phyloP scores from a whole-genome alignment of 2,888 invertebrate genomes.

The Drosophila ustulata region DNA sequence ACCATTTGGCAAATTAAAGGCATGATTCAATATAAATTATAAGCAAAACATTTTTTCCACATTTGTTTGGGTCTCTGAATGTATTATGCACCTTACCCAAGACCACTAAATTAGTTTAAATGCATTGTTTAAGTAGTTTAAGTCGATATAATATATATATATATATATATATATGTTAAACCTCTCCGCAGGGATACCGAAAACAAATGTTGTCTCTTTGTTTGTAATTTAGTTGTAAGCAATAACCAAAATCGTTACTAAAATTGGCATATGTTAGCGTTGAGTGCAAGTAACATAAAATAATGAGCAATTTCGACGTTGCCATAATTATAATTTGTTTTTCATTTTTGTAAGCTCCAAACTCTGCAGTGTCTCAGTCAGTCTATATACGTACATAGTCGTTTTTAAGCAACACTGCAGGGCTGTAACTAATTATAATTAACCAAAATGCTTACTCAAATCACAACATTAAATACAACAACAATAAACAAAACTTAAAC shows the following conservation, averaged over 20 bases:
- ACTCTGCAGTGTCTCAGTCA: constrained; percentile 7
- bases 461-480: constrained; percentile 12
- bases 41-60: not conserved
- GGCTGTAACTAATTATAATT: constrained; percentile 39
- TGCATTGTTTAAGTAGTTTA: constrained; percentile 27
- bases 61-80: constrained; percentile 16
- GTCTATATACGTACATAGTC: constrained; percentile 4
- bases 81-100: constrained; percentile 26
- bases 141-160: constrained; percentile 39
- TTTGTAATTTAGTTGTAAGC: constrained; percentile 51
- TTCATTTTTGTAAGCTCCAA: constrained; percentile 14
- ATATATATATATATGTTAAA: constrained; percentile 6
- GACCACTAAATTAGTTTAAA: constrained; percentile 18
- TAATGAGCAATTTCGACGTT: constrained; percentile 15
- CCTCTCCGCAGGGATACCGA: not conserved
- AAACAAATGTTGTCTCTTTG: constrained; percentile 13
- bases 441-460: constrained; percentile 42
- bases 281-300: constrained; percentile 11
- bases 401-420: constrained; percentile 15
- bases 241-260: constrained; percentile 49
- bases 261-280: constrained; percentile 39
- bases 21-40: constrained; percentile 42
- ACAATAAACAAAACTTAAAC: constrained; percentile 16
- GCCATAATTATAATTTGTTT: constrained; percentile 33
- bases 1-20: constrained; percentile 80